A percentile compares a stretch with the other conserved stretches of the same genome.
phyloP scores from a whole-genome alignment of 1,140 invertebrate genomes.

The Lasaia peninsularis region DNA sequence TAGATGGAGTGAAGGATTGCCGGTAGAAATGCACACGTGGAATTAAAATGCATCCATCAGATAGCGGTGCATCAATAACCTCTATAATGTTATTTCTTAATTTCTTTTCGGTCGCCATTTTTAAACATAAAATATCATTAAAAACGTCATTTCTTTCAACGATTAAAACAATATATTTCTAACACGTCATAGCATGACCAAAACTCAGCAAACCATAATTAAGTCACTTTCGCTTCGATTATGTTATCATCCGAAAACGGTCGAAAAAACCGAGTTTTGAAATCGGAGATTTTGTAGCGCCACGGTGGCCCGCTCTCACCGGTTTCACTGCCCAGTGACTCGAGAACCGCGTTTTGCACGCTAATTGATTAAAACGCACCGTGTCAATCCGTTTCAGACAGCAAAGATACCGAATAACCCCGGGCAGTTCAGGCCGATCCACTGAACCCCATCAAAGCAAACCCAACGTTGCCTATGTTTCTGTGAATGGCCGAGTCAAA shows the following conservation, averaged over 20 bases:
- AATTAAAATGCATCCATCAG: too few relatives aligned
- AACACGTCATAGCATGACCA: neutral
- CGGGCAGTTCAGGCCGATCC: conserved; percentile 24
- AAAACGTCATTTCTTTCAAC: too few relatives aligned
- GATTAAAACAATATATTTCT: neutral
- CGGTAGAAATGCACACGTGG: too few relatives aligned
- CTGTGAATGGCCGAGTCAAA: conserved; percentile 28
- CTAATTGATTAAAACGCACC: conserved; percentile 74
- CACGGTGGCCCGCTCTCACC: conserved; percentile 52
- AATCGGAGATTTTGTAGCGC: conserved; percentile 54
- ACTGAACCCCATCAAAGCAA: conserved; percentile 23
- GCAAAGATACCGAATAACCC: conserved; percentile 40
- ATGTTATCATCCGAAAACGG: conserved; percentile 45
- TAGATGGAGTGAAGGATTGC: too few relatives aligned
- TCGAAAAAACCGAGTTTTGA: conserved; percentile 45
- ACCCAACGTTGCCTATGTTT: conserved; percentile 24
- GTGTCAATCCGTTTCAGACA: conserved; percentile 52
- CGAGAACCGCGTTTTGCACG: conserved; percentile 57
- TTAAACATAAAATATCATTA: too few relatives aligned
- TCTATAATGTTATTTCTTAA: too few relatives aligned
- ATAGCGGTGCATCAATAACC: too few relatives aligned
- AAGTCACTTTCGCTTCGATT: conserved; percentile 50
- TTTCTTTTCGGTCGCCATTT: too few relatives aligned
- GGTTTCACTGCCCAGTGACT: conserved; percentile 66
- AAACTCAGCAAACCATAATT: conserved; percentile 33